phyloP scores from a whole-genome alignment of 2,113 vertebrate species.

The Dicaeum eximium region DNA sequence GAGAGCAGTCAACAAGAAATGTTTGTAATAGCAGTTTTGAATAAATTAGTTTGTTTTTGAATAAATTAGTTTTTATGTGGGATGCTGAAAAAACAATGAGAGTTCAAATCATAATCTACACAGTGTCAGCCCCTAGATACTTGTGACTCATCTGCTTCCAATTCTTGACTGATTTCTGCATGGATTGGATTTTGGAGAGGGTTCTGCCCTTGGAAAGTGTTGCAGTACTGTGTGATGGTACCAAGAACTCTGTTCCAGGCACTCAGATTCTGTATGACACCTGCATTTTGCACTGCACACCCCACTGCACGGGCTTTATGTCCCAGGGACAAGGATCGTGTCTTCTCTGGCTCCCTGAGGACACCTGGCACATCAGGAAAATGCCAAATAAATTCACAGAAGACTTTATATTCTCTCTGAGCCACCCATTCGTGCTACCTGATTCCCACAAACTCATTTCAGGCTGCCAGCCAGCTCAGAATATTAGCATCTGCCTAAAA shows the following conservation, averaged over 20 bases:
- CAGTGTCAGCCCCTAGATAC: not conserved
- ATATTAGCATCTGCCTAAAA: conserved; percentile 8
- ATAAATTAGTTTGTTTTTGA: not conserved
- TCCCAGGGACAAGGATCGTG: fast-evolving
- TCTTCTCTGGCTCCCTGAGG: not conserved
- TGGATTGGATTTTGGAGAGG: not conserved
- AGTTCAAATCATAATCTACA: not conserved
- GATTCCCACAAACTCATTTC: not conserved
- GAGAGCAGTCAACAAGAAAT: not conserved
- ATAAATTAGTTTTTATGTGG: not conserved
- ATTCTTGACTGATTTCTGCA: not conserved
- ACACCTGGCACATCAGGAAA: not conserved
- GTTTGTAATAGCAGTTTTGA: not conserved
- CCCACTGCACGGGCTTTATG: not conserved
- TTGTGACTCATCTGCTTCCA: not conserved
- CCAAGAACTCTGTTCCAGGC: not conserved
- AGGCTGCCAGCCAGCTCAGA: conserved; percentile 7
- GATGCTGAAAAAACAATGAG: not conserved
- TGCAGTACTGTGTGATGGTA: not conserved
- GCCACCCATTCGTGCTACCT: not conserved
- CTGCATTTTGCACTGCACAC: not conserved
- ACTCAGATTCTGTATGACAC: not conserved
- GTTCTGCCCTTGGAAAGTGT: not conserved
- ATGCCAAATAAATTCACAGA: not conserved
- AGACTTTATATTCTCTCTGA: not conserved